A percentile compares a stretch with the other conserved stretches of the same genome.
phyloP scores from a whole-genome alignment of 2,113 vertebrate species.

The Oenanthe oenanthe region DNA sequence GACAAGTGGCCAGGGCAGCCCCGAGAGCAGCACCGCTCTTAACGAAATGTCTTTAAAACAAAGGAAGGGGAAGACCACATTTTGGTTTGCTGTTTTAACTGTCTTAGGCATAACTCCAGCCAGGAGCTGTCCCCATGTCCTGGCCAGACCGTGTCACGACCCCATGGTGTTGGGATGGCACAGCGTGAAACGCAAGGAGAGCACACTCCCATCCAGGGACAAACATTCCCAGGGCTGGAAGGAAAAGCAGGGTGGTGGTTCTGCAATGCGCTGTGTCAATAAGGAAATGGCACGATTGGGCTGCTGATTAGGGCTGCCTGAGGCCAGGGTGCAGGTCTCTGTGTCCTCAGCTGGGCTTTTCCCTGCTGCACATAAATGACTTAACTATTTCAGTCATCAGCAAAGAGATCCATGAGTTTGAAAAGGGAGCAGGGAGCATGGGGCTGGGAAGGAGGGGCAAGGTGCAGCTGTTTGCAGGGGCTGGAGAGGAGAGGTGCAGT shows the following conservation, averaged over 20 bases:
- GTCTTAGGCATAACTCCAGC: background rate
- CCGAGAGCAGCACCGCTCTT: background rate
- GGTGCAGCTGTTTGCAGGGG: background rate
- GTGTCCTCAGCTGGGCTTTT: background rate
- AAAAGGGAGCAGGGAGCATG: background rate
- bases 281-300: background rate
- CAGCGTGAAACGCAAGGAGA: background rate
- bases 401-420: background rate
- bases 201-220: background rate
- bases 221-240: background rate
- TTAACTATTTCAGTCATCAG: background rate
- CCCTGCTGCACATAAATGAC: background rate
- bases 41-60: background rate
- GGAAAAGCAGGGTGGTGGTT: background rate
- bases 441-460: background rate
- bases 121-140: background rate
- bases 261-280: background rate
- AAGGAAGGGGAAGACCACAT: background rate
- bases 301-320: background rate
- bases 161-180: rapidly evolving
- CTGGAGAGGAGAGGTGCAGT: background rate
- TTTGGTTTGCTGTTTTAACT: background rate
- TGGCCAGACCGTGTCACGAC: background rate
- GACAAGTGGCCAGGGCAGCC: background rate
- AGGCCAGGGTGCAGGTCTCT: background rate